Conservation (phyloP, 2,888 invertebrate genomes). For the Fissipunctia ypsillon region DNA sequence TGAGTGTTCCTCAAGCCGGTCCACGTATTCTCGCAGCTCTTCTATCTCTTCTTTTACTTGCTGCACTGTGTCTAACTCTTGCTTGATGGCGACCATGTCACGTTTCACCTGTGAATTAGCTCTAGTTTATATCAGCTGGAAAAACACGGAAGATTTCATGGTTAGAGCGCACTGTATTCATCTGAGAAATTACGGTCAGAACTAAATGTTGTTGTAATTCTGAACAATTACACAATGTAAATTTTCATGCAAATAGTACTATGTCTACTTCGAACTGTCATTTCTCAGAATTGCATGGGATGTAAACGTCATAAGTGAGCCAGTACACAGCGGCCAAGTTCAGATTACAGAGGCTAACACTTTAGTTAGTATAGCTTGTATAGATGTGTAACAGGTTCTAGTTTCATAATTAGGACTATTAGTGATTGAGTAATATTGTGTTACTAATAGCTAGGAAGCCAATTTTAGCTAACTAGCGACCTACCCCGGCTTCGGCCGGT, state of each 20-base stretch:
- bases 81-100: constrained; percentile 98
- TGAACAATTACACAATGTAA: background rate
- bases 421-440: background rate
- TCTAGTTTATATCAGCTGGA: constrained; percentile 1
- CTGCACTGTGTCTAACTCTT: constrained; percentile 98
- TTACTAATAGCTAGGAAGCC: background rate
- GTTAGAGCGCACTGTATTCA: background rate
- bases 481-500: no score
- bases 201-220: background rate
- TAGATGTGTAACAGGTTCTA: background rate
- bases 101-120: constrained; percentile 93
- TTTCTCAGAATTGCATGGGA: background rate
- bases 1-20: constrained; percentile 97
- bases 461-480: background rate
- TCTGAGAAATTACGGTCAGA: background rate
- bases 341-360: constrained; percentile 9
- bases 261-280: background rate
- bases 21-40: constrained; percentile 97
- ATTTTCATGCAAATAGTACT: background rate
- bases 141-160: background rate
- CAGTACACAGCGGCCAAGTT: constrained; percentile 23
- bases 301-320: background rate
- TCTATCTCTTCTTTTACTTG: constrained; percentile 98
- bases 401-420: background rate
- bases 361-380: background rate